These are phyloP conservation scores for Nesometra sesokonis DNA, from an alignment of 35 echinoderm and acorn worm genomes.

Conservation along the genomic window DNA sequence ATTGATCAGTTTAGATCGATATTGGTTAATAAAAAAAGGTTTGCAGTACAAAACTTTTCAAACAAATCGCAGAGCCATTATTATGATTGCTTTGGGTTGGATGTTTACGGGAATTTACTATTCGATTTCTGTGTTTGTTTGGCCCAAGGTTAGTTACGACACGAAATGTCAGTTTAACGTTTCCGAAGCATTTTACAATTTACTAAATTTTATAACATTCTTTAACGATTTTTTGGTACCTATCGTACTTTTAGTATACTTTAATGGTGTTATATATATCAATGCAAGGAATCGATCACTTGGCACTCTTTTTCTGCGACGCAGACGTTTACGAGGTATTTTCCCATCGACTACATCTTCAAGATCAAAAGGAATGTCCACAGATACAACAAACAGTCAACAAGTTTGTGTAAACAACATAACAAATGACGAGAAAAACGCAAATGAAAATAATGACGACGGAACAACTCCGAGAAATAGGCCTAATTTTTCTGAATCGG, in stretches of 20 bases:
- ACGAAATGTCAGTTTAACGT: constrained; percentile 19
- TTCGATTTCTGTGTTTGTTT: constrained; percentile 9
- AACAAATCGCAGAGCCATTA: constrained; percentile 8
- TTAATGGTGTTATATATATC: constrained; percentile 35
- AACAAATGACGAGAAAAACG: neutral
- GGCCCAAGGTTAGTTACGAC: constrained; percentile 12
- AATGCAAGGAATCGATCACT: constrained; percentile 13
- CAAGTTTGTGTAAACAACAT: neutral
- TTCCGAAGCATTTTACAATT: constrained; percentile 15
- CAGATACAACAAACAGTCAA: neutral
- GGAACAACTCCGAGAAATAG: too few species aligned
- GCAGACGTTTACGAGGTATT: neutral
- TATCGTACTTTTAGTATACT: constrained; percentile 16
- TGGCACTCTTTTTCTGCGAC: neutral
- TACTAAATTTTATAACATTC: constrained; percentile 21
- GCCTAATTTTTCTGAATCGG: too few species aligned
- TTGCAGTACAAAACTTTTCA: constrained; percentile 25
- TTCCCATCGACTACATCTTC: neutral
- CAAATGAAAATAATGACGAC: neutral
- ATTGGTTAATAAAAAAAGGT: constrained; percentile 44
- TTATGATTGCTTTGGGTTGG: constrained; percentile 24
- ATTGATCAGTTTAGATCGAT: constrained; percentile 49
- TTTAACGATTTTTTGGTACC: constrained; percentile 36
- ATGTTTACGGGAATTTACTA: constrained; percentile 23
- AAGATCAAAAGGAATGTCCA: neutral